Conservation (phyloP, 1,140 invertebrate species). For the Trachelipus rathkii region DNA sequence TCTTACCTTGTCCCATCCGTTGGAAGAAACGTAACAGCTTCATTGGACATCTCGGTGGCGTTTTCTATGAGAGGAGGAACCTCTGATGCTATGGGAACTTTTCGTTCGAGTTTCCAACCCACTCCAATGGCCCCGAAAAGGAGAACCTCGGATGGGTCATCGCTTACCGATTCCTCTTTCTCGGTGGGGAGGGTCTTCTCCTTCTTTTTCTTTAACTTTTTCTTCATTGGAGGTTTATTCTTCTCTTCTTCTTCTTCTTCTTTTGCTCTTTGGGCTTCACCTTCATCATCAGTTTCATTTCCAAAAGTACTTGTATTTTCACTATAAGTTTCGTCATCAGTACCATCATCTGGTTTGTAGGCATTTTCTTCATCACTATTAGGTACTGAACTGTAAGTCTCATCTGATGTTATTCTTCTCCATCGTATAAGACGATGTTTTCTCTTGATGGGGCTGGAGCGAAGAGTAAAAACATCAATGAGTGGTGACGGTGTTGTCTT, state of each 20-base stretch:
- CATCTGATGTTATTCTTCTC: background rate
- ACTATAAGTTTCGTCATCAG: background rate
- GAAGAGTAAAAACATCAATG: background rate
- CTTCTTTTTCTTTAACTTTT: background rate
- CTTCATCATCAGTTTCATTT: background rate
- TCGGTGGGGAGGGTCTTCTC: background rate
- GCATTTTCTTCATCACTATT: background rate
- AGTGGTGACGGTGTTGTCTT: background rate
- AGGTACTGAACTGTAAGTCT: background rate
- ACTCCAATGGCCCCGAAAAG: background rate
- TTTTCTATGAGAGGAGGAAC: background rate
- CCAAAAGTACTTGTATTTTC: background rate
- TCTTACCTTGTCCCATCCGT: background rate
- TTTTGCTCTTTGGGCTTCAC: background rate
- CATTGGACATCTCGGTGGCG: background rate
- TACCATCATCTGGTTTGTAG: background rate
- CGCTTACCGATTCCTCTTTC: background rate
- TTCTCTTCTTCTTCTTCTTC: background rate
- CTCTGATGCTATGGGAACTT: background rate
- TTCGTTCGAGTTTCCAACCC: background rate
- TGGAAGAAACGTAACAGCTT: background rate
- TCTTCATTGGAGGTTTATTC: background rate
- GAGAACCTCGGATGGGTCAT: background rate
- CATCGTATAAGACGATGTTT: background rate
- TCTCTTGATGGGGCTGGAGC: background rate